Conservation (phyloP, 2,797 vertebrate genomes). For the Myripristis jacobus region DNA sequence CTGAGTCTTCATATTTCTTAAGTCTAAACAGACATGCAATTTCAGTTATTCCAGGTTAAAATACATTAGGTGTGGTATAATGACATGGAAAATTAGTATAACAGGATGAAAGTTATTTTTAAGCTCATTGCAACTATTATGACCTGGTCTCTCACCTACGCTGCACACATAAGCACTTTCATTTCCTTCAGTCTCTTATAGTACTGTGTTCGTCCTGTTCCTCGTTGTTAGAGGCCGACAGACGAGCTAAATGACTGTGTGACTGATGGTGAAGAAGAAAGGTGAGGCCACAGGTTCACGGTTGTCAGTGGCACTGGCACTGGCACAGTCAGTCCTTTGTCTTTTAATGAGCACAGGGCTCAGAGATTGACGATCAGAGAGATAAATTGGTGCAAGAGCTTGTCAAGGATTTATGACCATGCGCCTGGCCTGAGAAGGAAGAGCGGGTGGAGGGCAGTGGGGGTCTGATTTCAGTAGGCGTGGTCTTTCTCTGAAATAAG, state of each 20-base stretch:
- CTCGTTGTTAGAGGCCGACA: constrained; percentile 22
- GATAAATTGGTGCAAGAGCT: constrained; percentile 54
- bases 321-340: constrained; percentile 34
- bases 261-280: constrained; percentile 59
- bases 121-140: neutral
- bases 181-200: constrained; percentile 26
- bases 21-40: no score
- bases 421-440: constrained; percentile 31
- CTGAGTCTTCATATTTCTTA: no score
- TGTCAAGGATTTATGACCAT: constrained; percentile 66
- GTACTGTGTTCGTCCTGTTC: constrained; percentile 1
- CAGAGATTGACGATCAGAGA: constrained; percentile 35
- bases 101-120: constrained; percentile 5
- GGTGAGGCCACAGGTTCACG: constrained; percentile 42
- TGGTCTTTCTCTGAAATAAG: constrained; percentile 66
- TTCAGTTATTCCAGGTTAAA: no score
- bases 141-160: neutral
- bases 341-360: constrained; percentile 55
- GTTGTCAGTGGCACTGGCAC: constrained; percentile 12
- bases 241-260: constrained; percentile 36
- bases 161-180: neutral
- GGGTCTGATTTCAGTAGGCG: constrained; percentile 69
- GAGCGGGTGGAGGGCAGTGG: neutral
- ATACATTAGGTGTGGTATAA: neutral
- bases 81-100: neutral